Base-by-base conservation (phyloP, 1,140 invertebrate genomes). In the Zaprionus kolodkinae region DNA sequence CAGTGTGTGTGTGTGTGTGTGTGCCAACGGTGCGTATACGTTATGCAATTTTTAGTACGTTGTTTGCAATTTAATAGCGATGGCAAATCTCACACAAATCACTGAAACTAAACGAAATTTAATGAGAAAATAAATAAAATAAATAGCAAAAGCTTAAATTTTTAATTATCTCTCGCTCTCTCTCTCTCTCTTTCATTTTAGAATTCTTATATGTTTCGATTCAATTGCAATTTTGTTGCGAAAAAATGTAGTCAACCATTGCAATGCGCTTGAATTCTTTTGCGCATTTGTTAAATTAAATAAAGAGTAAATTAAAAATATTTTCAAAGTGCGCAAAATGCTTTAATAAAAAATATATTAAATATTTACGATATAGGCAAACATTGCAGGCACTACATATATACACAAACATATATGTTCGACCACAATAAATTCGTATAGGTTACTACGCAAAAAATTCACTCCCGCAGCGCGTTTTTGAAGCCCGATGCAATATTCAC, bases 11-110 rank as follows among this genome's bases (percentile, higher is more conserved):
- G 21, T 21, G 21, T 21, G 66, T 30, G 52, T 48, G 63, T 62
- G 25, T 50, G 76, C 30, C 66, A 76, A 68, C 72, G 48, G 64
- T 70, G 45, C 77, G 84, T 84, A 88, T 88, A 60, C 70, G 84
- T 88, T 83, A 88, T 87, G 73, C 64, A 77, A 88, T 87, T 83
- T 83, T 76, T 68, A 77, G 79, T 79, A 80, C 73, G 4, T 30
- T 30, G 27, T 6, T 30, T 30, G 3, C 27, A 30, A 6, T 30
- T 30, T 1, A 27, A 27, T 27, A 27, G 1, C 1, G 25, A 27
- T 27, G 4, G 25, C 1, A 27, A 27, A 27, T 12, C 12, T 5
- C 4, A 13, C 6, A 12, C 4, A 40, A 43, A 9, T 15, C 0
- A 21, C 21, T 7, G 7, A 15, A 15, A 15, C 0, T 45, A 9